Conservation (phyloP, 2,797 vertebrate species). For the Vireo griseus region DNA sequence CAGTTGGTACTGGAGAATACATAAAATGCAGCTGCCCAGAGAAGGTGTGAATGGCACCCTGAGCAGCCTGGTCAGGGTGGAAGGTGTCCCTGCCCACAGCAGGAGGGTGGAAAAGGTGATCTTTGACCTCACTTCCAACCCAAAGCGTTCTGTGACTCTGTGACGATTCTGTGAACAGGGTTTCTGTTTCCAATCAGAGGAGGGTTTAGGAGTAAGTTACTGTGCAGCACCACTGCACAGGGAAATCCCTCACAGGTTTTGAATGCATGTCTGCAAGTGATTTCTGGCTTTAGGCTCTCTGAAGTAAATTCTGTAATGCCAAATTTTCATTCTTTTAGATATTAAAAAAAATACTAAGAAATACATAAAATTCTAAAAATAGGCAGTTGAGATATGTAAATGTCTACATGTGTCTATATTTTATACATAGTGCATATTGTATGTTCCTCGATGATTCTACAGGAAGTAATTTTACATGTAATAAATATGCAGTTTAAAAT, state of each 20-base stretch:
- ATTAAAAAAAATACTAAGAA: background rate
- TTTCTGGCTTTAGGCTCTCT: background rate
- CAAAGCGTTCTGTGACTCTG: background rate
- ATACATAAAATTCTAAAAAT: background rate
- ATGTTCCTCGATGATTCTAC: background rate
- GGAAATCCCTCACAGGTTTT: background rate
- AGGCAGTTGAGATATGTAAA: rapidly evolving
- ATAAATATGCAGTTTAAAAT: background rate
- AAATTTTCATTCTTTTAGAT: background rate
- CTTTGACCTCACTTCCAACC: background rate
- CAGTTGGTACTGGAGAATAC: background rate
- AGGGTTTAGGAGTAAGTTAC: background rate
- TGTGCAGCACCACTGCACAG: background rate
- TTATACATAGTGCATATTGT: background rate
- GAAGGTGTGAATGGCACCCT: background rate
- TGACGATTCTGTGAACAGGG: background rate
- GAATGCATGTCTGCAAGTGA: background rate
- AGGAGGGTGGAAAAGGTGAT: background rate
- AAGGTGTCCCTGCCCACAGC: background rate
- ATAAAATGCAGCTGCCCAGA: background rate
- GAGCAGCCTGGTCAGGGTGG: background rate
- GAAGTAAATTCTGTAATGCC: background rate
- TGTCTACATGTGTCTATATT: background rate
- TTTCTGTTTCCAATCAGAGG: background rate
- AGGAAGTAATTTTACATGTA: background rate